A percentile compares a stretch with the other conserved stretches of the same genome.
These are phyloP conservation scores for Corythornis leucogaster DNA, from an alignment of 2,797 vertebrate genomes.

Conservation along the genomic window DNA sequence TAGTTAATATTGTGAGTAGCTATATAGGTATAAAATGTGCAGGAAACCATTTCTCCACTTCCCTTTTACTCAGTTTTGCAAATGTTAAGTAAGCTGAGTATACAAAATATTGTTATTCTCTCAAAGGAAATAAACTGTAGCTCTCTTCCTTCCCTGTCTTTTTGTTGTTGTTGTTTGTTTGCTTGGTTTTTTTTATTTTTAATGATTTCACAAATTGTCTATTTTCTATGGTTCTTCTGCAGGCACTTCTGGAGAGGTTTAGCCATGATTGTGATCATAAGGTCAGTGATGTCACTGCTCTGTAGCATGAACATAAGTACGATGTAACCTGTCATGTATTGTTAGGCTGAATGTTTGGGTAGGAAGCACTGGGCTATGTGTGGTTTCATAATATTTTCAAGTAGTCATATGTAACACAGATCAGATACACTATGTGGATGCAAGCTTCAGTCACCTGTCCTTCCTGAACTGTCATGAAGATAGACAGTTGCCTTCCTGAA, in stretches of 20 bases:
- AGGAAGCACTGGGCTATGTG: not conserved
- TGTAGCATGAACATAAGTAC: not conserved
- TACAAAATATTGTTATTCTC: not conserved
- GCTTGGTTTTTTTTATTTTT: not conserved
- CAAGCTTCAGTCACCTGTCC: not conserved
- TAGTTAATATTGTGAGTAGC: not conserved
- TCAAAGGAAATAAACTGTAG: not conserved
- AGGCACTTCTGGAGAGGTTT: not conserved
- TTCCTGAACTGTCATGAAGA: not conserved
- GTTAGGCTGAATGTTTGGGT: not conserved
- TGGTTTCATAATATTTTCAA: not conserved
- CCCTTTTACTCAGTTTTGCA: not conserved
- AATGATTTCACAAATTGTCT: not conserved
- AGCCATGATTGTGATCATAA: not conserved
- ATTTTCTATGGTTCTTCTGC: not conserved
- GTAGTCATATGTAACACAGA: not conserved
- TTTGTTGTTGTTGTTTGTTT: too few relatives aligned
- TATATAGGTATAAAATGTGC: not conserved
- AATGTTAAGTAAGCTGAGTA: not conserved
- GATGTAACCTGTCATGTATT: accelerated
- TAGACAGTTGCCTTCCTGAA: not conserved
- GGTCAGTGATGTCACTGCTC: not conserved
- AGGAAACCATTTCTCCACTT: not conserved
- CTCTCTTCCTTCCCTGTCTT: not conserved
- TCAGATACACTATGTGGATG: not conserved